phyloP scores from a whole-genome alignment of 1,140 invertebrate genomes.

The Formica selysi region DNA sequence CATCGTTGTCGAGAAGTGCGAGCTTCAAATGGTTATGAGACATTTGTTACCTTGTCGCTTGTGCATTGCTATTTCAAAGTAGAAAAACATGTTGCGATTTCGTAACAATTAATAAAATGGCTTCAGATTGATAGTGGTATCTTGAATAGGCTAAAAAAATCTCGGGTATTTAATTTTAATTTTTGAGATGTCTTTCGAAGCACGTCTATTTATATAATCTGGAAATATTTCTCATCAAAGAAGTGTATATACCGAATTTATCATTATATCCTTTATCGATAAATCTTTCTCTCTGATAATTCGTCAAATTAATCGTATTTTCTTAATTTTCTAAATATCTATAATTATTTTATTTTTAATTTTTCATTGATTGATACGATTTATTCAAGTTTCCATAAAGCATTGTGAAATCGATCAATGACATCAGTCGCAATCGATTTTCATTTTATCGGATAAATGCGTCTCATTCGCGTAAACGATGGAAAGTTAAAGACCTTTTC shows the following conservation, averaged over 20 bases:
- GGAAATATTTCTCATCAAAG: not conserved
- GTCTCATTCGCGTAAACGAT: slow-evolving; percentile 14
- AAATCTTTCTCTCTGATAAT: not conserved
- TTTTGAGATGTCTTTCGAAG: not conserved
- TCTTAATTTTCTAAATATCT: slow-evolving; percentile 21
- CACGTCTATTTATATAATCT: not conserved
- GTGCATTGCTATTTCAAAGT: slow-evolving; percentile 24
- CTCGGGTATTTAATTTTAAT: not conserved
- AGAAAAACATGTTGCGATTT: slow-evolving; percentile 35
- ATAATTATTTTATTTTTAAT: not conserved
- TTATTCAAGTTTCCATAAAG: not conserved
- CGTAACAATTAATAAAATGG: slow-evolving; percentile 2
- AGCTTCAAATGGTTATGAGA: slow-evolving; percentile 43
- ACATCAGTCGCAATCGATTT: not conserved
- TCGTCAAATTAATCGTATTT: not conserved
- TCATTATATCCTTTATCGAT: not conserved
- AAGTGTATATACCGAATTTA: not conserved
- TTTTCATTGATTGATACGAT: not conserved
- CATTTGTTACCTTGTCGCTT: slow-evolving; percentile 10
- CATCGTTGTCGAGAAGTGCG: not conserved
- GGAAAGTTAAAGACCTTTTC: slow-evolving; percentile 33
- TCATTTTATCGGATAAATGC: slow-evolving; percentile 38
- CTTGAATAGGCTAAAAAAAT: not conserved
- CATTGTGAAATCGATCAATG: slow-evolving; percentile 29
- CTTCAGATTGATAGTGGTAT: not conserved